A percentile compares a stretch with the other conserved stretches of the same genome.
Conservation (phyloP, 2,113 vertebrate species). For the Mola mola region DNA sequence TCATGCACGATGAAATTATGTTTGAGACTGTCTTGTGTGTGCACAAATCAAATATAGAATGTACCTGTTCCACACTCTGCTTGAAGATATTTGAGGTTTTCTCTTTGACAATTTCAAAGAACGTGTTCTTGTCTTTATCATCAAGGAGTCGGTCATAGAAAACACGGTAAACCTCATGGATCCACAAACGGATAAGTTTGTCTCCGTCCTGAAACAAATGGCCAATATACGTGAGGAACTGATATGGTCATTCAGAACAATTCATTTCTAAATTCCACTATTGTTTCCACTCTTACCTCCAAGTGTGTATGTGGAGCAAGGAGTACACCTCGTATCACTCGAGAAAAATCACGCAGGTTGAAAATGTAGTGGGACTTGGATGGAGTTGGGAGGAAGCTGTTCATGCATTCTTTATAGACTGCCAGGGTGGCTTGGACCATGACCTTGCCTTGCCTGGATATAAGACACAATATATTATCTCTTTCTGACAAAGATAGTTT, state of each 20-base stretch:
- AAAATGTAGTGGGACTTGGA: conserved; percentile 96
- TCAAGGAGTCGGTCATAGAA: conserved; percentile 94
- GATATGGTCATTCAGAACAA: not conserved
- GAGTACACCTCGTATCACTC: conserved; percentile 90
- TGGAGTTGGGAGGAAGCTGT: conserved; percentile 91
- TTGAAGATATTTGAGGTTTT: conserved; percentile 87
- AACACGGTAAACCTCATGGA: conserved; percentile 94
- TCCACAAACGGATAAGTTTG: conserved; percentile 93
- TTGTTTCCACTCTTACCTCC: conserved; percentile 76
- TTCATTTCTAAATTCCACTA: not conserved
- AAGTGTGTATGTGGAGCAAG: conserved; percentile 89
- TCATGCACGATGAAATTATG: too few relatives aligned
- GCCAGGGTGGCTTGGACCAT: conserved; percentile 89
- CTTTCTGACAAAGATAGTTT: not conserved
- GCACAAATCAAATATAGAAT: too few relatives aligned
- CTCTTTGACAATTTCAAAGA: conserved; percentile 88
- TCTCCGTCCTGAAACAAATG: conserved; percentile 83
- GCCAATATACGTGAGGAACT: not conserved
- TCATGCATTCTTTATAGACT: conserved; percentile 87
- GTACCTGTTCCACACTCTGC: conserved; percentile 87
- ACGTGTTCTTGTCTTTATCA: conserved; percentile 83
- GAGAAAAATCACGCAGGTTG: conserved; percentile 91
- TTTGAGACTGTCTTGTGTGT: too few relatives aligned
- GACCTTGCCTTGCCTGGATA: conserved; percentile 85
- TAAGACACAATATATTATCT: not conserved